Evolutionary conservation across 1,140 invertebrate genomes (phyloP), one percentile per base, ranked within the genome.

Genomic region (Zaprionus kolodkinae): DNA sequence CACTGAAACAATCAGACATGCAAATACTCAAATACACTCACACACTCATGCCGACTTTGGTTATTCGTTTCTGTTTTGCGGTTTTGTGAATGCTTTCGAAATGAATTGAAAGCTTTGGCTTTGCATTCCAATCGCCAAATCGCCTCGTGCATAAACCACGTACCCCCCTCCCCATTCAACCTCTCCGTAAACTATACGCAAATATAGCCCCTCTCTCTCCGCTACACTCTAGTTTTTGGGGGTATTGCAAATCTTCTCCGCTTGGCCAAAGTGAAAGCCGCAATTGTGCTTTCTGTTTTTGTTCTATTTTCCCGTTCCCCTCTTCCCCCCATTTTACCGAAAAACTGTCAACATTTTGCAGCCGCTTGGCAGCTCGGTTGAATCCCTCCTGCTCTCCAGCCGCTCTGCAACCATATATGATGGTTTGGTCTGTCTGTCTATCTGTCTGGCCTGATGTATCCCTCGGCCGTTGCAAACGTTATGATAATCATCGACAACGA

Each of bases 311-410:
- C 45, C 45, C 45, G 4, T 21, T 21, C 17, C 21, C 1, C 9
- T 21, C 21, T 48, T 48, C n/a, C 65, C 27, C 13, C 0, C 0
- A 1, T 5, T 33, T 3, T 1, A 7, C 6, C 21, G 10, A 27
- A 83, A 88, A 88, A 59, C 77, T 87, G 84, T 87, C 79, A 88
- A 88, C 80, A 87, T 73, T 73, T 79, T 70, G 52, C 67, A 68
- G 56, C 48, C 45, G 38, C 36, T 65, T 55, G 52, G 63, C 33
- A 57, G 59, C 25, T 52, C 50, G 30, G 54, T 56, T 56, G 54
- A 12, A 6, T 50, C 45, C 45, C 17, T 35, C 33, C 0, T 35
- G 4, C 33, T 35, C 1, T 6, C 6, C n/a, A n/a, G n/a, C 33
- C 27, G 3, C 45, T 15, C 45, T 25, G 12, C 10, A 25, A 50